These are phyloP conservation scores for Galagoides demidoff DNA, from an alignment of 2,797 vertebrate species.

Conservation along the genomic window DNA sequence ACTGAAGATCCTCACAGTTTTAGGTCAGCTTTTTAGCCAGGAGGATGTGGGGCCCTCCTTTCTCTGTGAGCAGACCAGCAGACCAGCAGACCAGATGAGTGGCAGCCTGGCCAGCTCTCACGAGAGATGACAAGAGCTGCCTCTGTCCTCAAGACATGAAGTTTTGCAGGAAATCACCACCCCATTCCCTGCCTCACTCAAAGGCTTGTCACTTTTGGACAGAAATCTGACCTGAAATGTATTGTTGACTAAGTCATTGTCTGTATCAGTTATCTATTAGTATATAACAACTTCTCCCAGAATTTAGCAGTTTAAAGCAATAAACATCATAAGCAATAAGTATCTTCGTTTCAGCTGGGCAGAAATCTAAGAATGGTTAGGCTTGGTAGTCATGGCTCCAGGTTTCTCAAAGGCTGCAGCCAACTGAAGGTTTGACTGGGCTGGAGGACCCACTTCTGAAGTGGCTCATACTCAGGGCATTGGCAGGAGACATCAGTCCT, in stretches of 20 bases:
- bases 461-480: background rate
- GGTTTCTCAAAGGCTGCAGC: background rate
- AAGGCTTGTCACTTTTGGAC: background rate
- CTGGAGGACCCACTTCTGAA: background rate
- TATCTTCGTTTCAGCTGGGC: background rate
- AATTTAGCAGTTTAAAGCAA: background rate
- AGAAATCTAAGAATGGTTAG: background rate
- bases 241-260: background rate
- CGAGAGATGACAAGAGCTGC: background rate
- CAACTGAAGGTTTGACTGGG: background rate
- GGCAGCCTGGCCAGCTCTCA: background rate
- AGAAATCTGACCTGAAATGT: background rate
- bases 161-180: background rate
- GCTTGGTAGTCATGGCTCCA: background rate
- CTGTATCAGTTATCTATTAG: background rate
- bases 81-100: background rate
- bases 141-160: background rate
- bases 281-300: background rate
- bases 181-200: background rate
- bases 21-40: background rate
- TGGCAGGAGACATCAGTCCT: background rate
- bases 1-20: background rate
- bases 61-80: background rate
- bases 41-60: background rate
- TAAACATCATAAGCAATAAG: background rate